Evolutionary conservation across 2,888 invertebrate genomes (phyloP), one percentile per base, ranked within the genome.

Genomic region (Camptogramma bilineatum): DNA sequence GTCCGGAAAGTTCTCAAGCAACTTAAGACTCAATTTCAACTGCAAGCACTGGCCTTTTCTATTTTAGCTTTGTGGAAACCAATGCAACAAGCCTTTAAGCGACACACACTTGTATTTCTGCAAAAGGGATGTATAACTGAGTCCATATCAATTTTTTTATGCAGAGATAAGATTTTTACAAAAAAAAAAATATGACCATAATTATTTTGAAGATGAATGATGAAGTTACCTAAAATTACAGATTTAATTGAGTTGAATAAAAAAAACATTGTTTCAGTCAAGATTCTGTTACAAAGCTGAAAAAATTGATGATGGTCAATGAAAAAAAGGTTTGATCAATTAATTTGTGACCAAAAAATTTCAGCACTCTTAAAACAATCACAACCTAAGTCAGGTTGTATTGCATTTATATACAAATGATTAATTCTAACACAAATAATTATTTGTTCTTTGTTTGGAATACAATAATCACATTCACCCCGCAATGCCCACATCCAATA

Each of bases 361-460:
- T 60, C 24, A 64, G 72, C 72, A 74, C 73, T 71, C 68, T 69
- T 69, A 71, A 75, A 75, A 69, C 78, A 80, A 76, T 74, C 76
- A 73, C 77, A 76, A 75, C 55, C 42, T 13, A 62, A 53, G 55
- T 77, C 55, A 66, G 21, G n/a, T 57, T 42, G 66, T 57, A 46
- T 58, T 71, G 73, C 75, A 76, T 72, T 73, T 80, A 82, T 79
- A 79, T 80, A 82, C 65, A 80, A 82, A 81, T 69, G 60, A 74
- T 73, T 72, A 72, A 74, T 34, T 57, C 70, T 68, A 72, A 67
- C 67, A 72, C 70, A 72, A 68, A 70, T 68, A 79, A 76, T 76
- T 75, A 81, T 88, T 90, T 90, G 89, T 88, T 90, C 89, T 84
- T 82, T 81, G 82, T 87, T 86, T 87, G 88, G 88, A 88, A 88